A percentile compares a stretch with the other conserved stretches of the same genome.
phyloP scores from a whole-genome alignment of 2,888 invertebrate species.

The Tineola bisselliella region DNA sequence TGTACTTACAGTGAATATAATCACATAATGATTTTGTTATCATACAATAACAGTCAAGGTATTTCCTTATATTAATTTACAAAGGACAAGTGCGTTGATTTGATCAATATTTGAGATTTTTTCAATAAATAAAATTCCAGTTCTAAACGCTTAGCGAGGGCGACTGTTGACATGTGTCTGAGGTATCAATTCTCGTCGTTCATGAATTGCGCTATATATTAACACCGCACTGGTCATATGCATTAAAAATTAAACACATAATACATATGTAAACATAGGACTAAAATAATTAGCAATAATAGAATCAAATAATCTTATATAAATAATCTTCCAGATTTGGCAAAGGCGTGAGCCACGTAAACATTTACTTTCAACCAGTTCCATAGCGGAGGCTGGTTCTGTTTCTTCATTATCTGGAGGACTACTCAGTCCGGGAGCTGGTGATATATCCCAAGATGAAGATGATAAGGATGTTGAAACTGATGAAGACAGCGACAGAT shows the following conservation, averaged over 20 bases:
- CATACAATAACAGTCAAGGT: not conserved
- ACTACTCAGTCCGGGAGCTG: conserved; percentile 83
- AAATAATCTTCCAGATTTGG: conserved; percentile 71
- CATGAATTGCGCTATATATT: too few species aligned
- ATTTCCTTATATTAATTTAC: not conserved
- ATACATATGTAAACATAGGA: too few species aligned
- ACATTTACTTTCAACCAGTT: conserved; percentile 86
- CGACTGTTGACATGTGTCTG: too few species aligned
- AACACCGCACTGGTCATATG: too few species aligned
- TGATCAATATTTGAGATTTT: not conserved
- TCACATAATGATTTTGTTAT: not conserved
- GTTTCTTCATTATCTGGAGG: conserved; percentile 86
- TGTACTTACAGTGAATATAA: not conserved
- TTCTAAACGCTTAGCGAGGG: too few species aligned
- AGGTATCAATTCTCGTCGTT: too few species aligned
- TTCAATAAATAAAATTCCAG: too few species aligned
- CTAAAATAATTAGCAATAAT: too few species aligned
- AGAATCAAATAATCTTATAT: too few species aligned
- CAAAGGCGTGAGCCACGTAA: conserved; percentile 86
- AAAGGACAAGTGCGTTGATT: not conserved
- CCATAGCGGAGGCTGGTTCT: conserved; percentile 84
- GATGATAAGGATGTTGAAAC: conserved; percentile 77
- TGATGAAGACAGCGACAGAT: conserved; percentile 87
- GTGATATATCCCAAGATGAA: conserved; percentile 83
- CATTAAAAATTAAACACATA: too few species aligned